A percentile compares a stretch with the other conserved stretches of the same genome.
Conservation (phyloP, 2,797 vertebrate species). For the Pangasius krempfi region DNA sequence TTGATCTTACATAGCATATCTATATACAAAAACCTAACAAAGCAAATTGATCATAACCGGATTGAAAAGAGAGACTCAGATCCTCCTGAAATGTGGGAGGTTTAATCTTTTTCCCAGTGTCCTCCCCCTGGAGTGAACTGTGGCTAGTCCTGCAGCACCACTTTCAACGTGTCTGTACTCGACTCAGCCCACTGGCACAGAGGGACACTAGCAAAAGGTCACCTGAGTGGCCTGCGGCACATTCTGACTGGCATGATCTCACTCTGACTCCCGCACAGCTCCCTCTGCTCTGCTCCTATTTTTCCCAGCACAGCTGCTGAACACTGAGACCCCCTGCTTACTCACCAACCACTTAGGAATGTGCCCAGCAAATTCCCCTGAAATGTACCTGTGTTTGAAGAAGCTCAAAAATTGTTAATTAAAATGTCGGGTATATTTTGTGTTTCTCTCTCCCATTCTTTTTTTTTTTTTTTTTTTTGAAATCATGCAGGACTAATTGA, state of each 20-base stretch:
- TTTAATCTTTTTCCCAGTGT: conserved; percentile 50
- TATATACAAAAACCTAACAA: neutral
- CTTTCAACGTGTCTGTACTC: conserved; percentile 53
- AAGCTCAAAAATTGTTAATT: conserved; percentile 50
- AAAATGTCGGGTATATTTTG: conserved; percentile 61
- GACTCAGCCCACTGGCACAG: conserved; percentile 40
- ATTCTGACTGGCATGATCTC: conserved; percentile 26
- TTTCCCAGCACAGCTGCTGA: conserved; percentile 32
- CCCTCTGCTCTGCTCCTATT: conserved; percentile 32
- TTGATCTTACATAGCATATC: neutral
- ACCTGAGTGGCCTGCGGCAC: conserved; percentile 23
- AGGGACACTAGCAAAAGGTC: conserved; percentile 55
- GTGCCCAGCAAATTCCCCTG: conserved; percentile 30
- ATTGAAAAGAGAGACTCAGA: conserved; percentile 16
- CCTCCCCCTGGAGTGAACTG: conserved; percentile 44
- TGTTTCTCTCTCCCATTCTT: conserved; percentile 46
- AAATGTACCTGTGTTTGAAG: conserved; percentile 23
- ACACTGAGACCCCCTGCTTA: conserved; percentile 25
- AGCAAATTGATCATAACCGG: conserved; percentile 11
- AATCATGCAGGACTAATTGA: neutral
- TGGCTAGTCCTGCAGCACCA: conserved; percentile 52
- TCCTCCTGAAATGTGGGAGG: conserved; percentile 36
- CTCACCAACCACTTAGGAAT: neutral
- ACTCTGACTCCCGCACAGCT: conserved; percentile 24
- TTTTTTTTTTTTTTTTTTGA: conserved; percentile 49